Percentiles rank a stretch among this genome's conserved stretches.
These are phyloP conservation scores for Drepana falcataria DNA, from an alignment of 2,888 invertebrate genomes.

Conservation along the genomic window DNA sequence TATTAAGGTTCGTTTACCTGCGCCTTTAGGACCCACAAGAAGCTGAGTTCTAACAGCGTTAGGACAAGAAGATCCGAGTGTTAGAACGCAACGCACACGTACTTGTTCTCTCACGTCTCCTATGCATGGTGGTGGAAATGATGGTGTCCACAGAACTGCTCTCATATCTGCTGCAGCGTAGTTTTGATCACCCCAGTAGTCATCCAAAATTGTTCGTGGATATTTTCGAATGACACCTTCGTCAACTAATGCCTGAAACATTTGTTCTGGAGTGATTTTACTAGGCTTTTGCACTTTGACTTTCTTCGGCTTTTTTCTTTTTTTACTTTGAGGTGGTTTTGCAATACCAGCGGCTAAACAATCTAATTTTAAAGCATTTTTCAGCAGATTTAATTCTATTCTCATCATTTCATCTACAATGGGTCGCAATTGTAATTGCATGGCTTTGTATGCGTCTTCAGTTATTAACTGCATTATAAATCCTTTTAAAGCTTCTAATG, in stretches of 20 bases:
- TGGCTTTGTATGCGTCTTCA: slow-evolving; percentile 80
- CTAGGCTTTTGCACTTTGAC: slow-evolving; percentile 80
- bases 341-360: slow-evolving; percentile 27
- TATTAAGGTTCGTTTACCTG: slow-evolving; percentile 85
- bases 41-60: slow-evolving; percentile 79
- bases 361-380: slow-evolving; percentile 73
- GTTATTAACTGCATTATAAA: slow-evolving; percentile 82
- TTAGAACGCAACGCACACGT: slow-evolving; percentile 79
- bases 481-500: slow-evolving; percentile 78
- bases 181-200: slow-evolving; percentile 84
- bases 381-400: slow-evolving; percentile 72
- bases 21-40: slow-evolving; percentile 83
- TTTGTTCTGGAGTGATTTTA: slow-evolving; percentile 78
- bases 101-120: slow-evolving; percentile 81
- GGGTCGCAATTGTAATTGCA: slow-evolving; percentile 82
- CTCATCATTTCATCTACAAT: slow-evolving; percentile 84
- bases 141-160: slow-evolving; percentile 57
- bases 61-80: slow-evolving; percentile 67
- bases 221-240: slow-evolving; percentile 83
- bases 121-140: slow-evolving; percentile 72
- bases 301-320: slow-evolving; percentile 59
- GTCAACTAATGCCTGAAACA: slow-evolving; percentile 85
- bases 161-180: slow-evolving; percentile 78
- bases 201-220: slow-evolving; percentile 77
- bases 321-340: slow-evolving; percentile 39